Evolutionary conservation across 2,113 vertebrate species (phyloP).

Genomic region (Dicrurus megarhynchus): DNA sequence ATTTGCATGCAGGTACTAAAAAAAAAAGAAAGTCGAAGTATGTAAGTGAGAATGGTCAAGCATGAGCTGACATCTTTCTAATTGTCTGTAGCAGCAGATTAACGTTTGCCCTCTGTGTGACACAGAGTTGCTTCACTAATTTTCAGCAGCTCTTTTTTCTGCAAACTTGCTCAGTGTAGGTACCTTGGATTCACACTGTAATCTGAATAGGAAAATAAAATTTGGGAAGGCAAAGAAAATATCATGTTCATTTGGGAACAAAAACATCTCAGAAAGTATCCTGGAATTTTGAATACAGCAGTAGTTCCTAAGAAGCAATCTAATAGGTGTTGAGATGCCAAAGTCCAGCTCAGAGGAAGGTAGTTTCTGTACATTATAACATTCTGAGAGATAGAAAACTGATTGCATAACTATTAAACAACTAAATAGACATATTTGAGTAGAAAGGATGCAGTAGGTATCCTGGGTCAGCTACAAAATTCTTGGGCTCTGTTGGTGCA

Average conservation of each 20-base stretch:
- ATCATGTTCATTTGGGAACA: background rate
- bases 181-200: background rate
- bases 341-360: background rate
- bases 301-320: background rate
- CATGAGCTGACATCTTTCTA: background rate
- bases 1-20: conserved; percentile 87
- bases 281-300: background rate
- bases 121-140: background rate
- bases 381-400: background rate
- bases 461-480: background rate
- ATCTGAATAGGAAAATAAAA: conserved; percentile 16
- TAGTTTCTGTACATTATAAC: background rate
- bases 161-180: background rate
- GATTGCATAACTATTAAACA: background rate
- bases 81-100: background rate
- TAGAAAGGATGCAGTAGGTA: background rate
- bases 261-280: background rate
- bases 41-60: background rate
- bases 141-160: background rate
- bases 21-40: background rate
- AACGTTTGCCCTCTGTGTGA: background rate
- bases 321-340: background rate
- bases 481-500: background rate
- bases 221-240: background rate
- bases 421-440: background rate